Evolutionary conservation across 2,113 vertebrate genomes (phyloP), one percentile per base, ranked within the genome.

Genomic region (Chitala chitala): DNA sequence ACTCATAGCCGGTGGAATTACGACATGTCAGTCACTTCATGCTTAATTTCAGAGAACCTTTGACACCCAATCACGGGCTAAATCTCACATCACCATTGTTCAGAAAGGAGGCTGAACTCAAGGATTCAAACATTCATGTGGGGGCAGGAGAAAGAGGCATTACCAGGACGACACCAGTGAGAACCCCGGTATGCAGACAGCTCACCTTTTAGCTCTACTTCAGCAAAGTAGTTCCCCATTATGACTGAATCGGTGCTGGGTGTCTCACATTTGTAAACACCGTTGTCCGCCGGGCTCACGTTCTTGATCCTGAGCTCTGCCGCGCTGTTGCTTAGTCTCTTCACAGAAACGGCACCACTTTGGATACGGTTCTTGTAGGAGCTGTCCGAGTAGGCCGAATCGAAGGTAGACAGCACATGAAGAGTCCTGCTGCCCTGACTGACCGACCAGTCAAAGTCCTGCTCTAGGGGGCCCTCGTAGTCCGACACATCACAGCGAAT

Each of bases 401-500:
- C 92, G 83, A 92, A 92, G 42, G 92, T 94, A 79, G 93, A 94
- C 73, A 92, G 79, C 2, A 95, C 80, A 69, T 74, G 73, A 77
- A 92, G 1, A 0, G 75, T 78, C 63, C 69, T 17, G 22, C 69
- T 61, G 1, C 10, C 73, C 4, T 24, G 54, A 1, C 75, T n/a
- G 0, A 93, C 86, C 59, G 77, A 86, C 93, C 93, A 95, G 36
- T 95, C 93, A 74, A 95, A 95, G 81, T 94, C 92, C 75, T 93
- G 71, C 58, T 83, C 78, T 1, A 0, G 17, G 6, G 82, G 82
- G 50, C 82, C 82, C 63, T 83, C 73, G 29, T 80, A 83, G 5
- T 78, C 73, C 1, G 75, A 38, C 2, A 83, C 82, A 4, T 78
- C 73, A 22, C 82, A 83, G 66, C 73, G 77, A 12, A 83, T 33